Evolutionary conservation across 1,140 invertebrate species (phyloP), one percentile per base, ranked within the genome.

Genomic region (Hestina assimilis): DNA sequence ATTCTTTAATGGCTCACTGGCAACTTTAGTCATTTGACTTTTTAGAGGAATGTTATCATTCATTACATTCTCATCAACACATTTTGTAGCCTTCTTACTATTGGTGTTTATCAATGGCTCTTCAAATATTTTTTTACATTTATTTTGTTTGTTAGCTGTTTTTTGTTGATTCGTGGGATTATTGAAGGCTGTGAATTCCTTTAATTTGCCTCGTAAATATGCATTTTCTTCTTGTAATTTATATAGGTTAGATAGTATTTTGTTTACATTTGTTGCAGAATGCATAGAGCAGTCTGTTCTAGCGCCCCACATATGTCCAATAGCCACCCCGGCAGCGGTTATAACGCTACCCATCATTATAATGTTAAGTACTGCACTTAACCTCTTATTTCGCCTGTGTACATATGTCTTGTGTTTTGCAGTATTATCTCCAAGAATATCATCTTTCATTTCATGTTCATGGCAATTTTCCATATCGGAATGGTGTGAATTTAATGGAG

Each of bases 171-270:
- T 66, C n/a, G 72, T 42, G 24, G 67, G 42, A 41, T 71, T 75
- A 35, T 53, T 75, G n/a, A 60, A 12, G 11, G 69, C 46, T 56
- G 78, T 79, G 6, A 88, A 57, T 58, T 88, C 85, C 58, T 80
- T 88, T 9, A 88, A 45, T 69, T 87, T 87, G 45, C 58, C 77
- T n/a, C 81, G 58, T 41, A 89, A 75, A 58, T 83, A 81, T 24
- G 77, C 75, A 72, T 89, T 89, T 66, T 89, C 89, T 64, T 87
- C 84, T 68, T 89, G 85, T 7, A 89, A 52, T 65, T 89, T 89
- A 46, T 89, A 88, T 26, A 89, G 74, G 57, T 87, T 87, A 4
- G 84, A 87, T 12, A 89, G 57, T 53, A 89, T 84, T 71, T 89
- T 83, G 51, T 87, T 89, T 0, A 89, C 75, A 31, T 80, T 82